Evolutionary conservation across 2,888 invertebrate genomes (phyloP), one percentile per base, ranked within the genome.

Genomic region (Sepioteuthis lessoniana): DNA sequence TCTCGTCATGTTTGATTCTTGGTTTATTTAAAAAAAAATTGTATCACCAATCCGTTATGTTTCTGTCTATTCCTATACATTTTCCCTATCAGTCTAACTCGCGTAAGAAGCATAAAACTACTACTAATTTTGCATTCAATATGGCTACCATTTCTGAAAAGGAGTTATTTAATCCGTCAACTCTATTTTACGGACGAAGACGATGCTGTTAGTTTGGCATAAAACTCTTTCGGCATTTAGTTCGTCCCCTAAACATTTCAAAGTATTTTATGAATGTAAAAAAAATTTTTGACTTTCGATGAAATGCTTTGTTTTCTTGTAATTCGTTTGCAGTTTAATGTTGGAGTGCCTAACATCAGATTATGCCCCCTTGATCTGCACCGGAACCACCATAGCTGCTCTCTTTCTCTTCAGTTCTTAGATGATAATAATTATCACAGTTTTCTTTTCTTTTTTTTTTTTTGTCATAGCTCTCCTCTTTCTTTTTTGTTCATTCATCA

Each of bases 91-190:
- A 76, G 76, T n/a, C 55, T 55, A 55, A 55, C 16, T 76, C n/a
- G n/a, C 35, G 19, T 76, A 76, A 76, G 19, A 76, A 76, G n/a
- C 76, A 76, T n/a, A n/a, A 76, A n/a, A 76, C 76, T 76, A 76
- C 76, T 76, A 76, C 76, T 76, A 76, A 76, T n/a, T 76, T 76
- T 76, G n/a, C 76, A 76, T 76, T 76, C 76, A 76, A 76, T 76
- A 76, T 76, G 76, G 76, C 76, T 76, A 76, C 76, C 76, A 19
- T 10, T 76, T 76, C 35, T 76, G 55, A 25, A 55, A 55, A 55
- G 21, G 21, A 55, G 55, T 55, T 55, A 55, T 55, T 55, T 21
- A 55, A 55, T 55, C 55, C 7, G 25, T 55, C 55, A 21, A 55
- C 55, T 21, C 21, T 55, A 55, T 21, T 25, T 55, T 25, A 55